These are phyloP conservation scores for Solenodon paradoxus DNA, from an alignment of 2,113 vertebrate species.

Conservation along the genomic window DNA sequence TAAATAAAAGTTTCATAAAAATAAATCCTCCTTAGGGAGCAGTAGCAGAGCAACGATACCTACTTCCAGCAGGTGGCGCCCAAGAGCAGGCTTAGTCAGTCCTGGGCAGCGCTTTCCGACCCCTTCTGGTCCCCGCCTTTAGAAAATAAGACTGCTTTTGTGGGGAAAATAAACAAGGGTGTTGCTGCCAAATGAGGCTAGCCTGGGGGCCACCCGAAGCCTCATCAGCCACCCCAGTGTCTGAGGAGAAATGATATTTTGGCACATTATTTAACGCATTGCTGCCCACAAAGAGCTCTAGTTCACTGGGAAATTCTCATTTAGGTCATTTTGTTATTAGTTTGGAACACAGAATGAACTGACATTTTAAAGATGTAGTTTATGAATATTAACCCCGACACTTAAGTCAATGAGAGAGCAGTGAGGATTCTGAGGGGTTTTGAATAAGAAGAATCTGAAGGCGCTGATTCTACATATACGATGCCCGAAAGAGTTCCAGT, in stretches of 20 bases:
- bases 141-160: background rate
- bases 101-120: rapidly evolving
- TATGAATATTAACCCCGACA: background rate
- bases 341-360: background rate
- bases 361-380: background rate
- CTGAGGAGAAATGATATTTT: background rate
- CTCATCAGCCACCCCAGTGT: no score
- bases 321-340: background rate
- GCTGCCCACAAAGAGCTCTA: background rate
- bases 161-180: background rate
- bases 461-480: no score
- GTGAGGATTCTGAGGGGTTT: background rate
- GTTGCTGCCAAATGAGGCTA: background rate
- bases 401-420: background rate
- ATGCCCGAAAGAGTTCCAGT: no score
- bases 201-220: no score
- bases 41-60: background rate
- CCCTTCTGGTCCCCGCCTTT: background rate
- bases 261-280: background rate
- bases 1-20: background rate
- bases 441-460: background rate
- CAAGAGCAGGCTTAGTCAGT: background rate
- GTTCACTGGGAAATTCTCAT: background rate
- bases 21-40: background rate
- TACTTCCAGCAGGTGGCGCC: background rate